Evolutionary conservation across 2,888 invertebrate genomes (phyloP), one percentile per base, ranked within the genome.

Genomic region (Drosophila conformis): DNA sequence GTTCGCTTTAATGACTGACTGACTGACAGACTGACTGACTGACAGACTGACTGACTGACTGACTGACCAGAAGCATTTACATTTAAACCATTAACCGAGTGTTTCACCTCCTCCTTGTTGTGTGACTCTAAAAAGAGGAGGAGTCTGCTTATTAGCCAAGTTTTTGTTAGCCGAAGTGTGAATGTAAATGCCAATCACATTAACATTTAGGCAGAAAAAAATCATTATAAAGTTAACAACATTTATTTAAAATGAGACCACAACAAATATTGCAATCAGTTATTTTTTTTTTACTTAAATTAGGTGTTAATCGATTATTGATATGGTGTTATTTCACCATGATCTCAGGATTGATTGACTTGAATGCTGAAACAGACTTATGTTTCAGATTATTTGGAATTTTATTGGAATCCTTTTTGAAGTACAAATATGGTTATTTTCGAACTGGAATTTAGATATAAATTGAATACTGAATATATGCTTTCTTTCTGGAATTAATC

Each of bases 1-100:
- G 71, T 61, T 64, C 52, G 49, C 35, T 56, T 78, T 78, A 81
- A 81, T 65, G 73, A 58, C 38, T n/a, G n/a, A 38, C 25, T 36
- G 56, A 10, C 46, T 29, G 27, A 49, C n/a, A n/a, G n/a, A n/a
- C n/a, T n/a, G n/a, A n/a, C n/a, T n/a, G n/a, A n/a, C 29, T 11
- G 25, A 6, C 25, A 8, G 33, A 21, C 13, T 15, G 31, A 31
- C 31, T 8, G 29, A 29, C 29, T 18, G 53, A 18, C 36, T 27
- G 46, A 46, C 51, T 49, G n/a, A 27, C 46, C 63, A 58, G 35
- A 76, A 58, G 54, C 69, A 75, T 58, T 69, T 69, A 64, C 53
- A 40, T 42, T 40, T 51, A 29, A 48, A 35, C 35, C 61, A 80
- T 80, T 76, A 59, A 54, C 46, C 25, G 29, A 74, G 56, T 68